Conservation (phyloP, 2,797 vertebrate genomes). For the Tauraco hartlaubi region DNA sequence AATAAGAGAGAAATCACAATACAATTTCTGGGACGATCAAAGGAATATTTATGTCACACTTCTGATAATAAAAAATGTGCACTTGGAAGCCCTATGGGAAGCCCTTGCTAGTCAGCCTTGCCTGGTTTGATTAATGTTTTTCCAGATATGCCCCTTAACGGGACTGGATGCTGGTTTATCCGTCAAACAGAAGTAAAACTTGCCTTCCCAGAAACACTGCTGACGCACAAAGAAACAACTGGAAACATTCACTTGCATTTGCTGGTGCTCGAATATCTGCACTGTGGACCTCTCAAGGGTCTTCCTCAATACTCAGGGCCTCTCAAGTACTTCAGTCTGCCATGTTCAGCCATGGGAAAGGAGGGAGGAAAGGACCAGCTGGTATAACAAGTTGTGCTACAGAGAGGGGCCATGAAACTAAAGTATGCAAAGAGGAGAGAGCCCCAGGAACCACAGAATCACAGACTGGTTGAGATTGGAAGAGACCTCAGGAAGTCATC, state of each 20-base stretch:
- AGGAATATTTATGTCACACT: not conserved
- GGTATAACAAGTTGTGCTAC: not conserved
- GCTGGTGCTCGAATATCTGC: not conserved
- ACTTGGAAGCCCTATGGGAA: slow-evolving; percentile 4
- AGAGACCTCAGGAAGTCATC: not conserved
- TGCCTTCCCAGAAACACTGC: not conserved
- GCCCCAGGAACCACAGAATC: not conserved
- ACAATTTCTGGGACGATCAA: not conserved
- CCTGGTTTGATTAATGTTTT: not conserved
- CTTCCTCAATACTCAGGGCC: not conserved
- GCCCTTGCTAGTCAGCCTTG: not conserved
- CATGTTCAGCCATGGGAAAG: not conserved
- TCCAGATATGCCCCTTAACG: not conserved
- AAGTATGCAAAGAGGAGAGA: not conserved
- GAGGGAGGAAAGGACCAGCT: not conserved
- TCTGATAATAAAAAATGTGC: not conserved
- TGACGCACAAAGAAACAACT: not conserved
- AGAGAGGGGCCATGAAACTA: not conserved
- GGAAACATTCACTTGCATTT: not conserved
- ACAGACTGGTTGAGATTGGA: not conserved
- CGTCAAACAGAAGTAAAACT: not conserved
- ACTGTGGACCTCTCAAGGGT: not conserved
- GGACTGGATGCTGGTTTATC: not conserved
- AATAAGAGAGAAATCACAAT: not conserved
- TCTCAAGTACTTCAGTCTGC: not conserved